Percentiles rank a stretch among this genome's conserved stretches.
These are phyloP conservation scores for Pterostichus niger DNA, from an alignment of 2,888 invertebrate genomes.

Conservation along the genomic window DNA sequence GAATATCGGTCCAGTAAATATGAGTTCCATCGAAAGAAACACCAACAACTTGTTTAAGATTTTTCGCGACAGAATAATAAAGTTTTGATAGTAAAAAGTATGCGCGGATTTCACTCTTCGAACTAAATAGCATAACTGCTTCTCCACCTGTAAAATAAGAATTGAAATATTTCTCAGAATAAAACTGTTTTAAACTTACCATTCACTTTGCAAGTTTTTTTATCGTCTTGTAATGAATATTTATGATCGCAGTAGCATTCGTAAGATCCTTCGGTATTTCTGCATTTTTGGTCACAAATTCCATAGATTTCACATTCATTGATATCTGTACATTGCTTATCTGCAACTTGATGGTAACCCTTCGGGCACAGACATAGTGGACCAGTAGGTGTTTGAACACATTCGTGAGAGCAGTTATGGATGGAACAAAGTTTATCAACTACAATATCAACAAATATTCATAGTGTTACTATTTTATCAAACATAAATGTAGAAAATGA, in stretches of 20 bases:
- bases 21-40: slow-evolving; percentile 85
- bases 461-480: not conserved
- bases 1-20: slow-evolving; percentile 89
- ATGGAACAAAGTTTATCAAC: slow-evolving; percentile 75
- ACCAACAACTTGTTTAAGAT: slow-evolving; percentile 82
- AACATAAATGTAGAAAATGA: too few species aligned
- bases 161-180: slow-evolving; percentile 37
- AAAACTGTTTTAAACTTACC: slow-evolving; percentile 68
- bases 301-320: slow-evolving; percentile 84
- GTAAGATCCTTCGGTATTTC: slow-evolving; percentile 81
- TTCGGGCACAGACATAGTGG: slow-evolving; percentile 81
- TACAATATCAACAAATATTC: slow-evolving; percentile 26
- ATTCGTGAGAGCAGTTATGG: slow-evolving; percentile 76
- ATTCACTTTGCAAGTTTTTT: slow-evolving; percentile 79
- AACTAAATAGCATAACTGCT: slow-evolving; percentile 84
- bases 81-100: slow-evolving; percentile 80
- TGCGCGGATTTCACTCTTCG: slow-evolving; percentile 83
- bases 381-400: slow-evolving; percentile 78
- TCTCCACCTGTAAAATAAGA: slow-evolving; percentile 79
- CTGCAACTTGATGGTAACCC: slow-evolving; percentile 76
- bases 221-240: slow-evolving; percentile 79
- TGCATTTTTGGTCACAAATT: slow-evolving; percentile 85
- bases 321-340: slow-evolving; percentile 79
- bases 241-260: slow-evolving; percentile 83
- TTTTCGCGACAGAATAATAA: slow-evolving; percentile 78